Conservation (phyloP, 1,140 invertebrate species). For the honey bee (Apis mellifera) region Amel_HAv3.1 CM009940.2:10325501-10326000, state of each 20-base stretch:
- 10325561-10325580: slow-evolving; percentile 2
- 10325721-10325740: neutral
- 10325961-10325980: neutral
- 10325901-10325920: neutral
- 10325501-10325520: slow-evolving; percentile 89
- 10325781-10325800: neutral
- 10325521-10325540: slow-evolving; percentile 91
- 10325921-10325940: neutral
- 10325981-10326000: neutral
- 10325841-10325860: neutral
- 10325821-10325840: neutral
- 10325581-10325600: neutral
- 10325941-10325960: neutral
- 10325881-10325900: neutral
- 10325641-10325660: neutral
- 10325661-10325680: neutral
- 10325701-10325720: neutral
- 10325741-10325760: neutral
- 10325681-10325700: neutral
- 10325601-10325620: slow-evolving; percentile 44
- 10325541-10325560: slow-evolving; percentile 91
- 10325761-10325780: neutral
- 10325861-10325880: neutral
- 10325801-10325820: neutral
- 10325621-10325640: neutral